A percentile compares a stretch with the other conserved stretches of the same genome.
These are phyloP conservation scores for Drosophila anomelani DNA, from an alignment of 2,888 invertebrate genomes.

Conservation along the genomic window DNA sequence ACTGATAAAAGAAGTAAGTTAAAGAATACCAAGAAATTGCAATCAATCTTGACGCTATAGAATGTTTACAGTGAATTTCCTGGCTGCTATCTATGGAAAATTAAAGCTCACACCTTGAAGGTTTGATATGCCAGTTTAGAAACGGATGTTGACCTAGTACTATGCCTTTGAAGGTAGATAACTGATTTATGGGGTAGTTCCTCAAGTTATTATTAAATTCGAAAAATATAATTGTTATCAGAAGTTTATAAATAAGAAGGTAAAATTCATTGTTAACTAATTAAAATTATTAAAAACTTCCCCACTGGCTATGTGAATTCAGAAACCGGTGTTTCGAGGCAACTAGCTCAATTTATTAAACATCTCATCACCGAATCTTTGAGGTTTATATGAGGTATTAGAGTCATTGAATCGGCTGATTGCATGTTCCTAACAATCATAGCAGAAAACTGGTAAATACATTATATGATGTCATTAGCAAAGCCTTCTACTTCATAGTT, in stretches of 20 bases:
- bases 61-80: background rate
- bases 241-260: background rate
- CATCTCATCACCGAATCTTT: constrained; percentile 1
- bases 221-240: background rate
- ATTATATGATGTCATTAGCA: constrained; percentile 10
- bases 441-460: constrained; percentile 5
- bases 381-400: background rate
- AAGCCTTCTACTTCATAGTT: constrained; percentile 9
- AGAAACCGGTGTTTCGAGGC: background rate
- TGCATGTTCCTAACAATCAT: background rate
- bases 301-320: background rate
- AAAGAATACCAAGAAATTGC: background rate
- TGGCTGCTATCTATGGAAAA: background rate
- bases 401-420: constrained; percentile 3
- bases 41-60: background rate
- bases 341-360: background rate
- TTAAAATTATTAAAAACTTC: no score
- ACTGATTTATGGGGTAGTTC: background rate
- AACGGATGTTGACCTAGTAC: background rate
- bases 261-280: no score
- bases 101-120: background rate
- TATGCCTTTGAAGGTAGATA: background rate
- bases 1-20: background rate
- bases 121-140: background rate
- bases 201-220: background rate